Evolutionary conservation across 2,113 vertebrate genomes (phyloP).

Genomic region (Erythrocercus mccallii): DNA sequence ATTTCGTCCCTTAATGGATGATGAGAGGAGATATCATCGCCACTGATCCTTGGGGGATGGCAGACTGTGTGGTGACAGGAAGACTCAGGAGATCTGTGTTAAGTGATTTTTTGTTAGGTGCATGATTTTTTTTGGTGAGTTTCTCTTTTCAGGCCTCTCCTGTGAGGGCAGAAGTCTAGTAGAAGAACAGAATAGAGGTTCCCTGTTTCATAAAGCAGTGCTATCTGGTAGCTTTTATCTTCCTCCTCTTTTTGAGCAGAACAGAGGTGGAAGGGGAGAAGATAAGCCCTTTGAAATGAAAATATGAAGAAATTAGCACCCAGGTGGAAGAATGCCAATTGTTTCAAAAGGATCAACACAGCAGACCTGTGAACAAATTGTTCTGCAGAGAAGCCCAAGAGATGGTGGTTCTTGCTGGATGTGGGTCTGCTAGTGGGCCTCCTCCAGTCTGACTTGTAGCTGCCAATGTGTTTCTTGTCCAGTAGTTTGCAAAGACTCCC

Average conservation of each 20-base stretch:
- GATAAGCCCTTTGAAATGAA: conserved; percentile 10
- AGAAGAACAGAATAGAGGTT: background rate
- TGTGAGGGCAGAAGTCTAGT: background rate
- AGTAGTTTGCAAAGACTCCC: background rate
- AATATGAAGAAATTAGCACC: conserved; percentile 6
- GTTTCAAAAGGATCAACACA: background rate
- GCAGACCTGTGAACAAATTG: background rate
- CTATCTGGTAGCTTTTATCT: background rate
- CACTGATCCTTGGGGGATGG: background rate
- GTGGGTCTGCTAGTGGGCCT: background rate
- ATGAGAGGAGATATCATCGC: conserved; percentile 41
- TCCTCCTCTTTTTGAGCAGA: background rate
- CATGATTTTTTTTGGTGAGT: background rate
- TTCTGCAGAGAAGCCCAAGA: background rate
- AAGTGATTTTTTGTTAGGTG: background rate
- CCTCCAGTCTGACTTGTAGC: background rate
- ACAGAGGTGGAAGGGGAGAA: background rate
- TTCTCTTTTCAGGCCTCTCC: background rate
- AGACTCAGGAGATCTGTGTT: background rate
- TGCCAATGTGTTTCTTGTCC: background rate
- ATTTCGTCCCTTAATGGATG: conserved; percentile 11
- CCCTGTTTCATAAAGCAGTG: background rate
- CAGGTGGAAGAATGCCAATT: background rate
- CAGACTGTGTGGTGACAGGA: conserved; percentile 24
- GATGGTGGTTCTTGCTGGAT: background rate